Evolutionary conservation across 1,140 invertebrate species (phyloP), one percentile per base, ranked within the genome.

Genomic region (Bombus balteatus): DNA sequence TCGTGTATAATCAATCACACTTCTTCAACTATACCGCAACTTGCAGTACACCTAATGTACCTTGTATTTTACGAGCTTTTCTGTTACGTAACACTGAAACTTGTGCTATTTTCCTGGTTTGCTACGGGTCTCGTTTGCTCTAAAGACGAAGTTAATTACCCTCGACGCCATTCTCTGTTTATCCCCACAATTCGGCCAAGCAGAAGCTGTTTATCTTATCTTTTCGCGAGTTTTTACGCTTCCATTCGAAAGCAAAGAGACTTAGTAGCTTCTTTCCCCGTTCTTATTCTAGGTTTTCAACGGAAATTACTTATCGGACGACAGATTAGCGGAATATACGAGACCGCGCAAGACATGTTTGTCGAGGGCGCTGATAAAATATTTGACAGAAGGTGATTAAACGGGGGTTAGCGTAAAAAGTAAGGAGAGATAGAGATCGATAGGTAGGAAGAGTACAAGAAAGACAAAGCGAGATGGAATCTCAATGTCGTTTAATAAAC

Each of bases 401-500:
- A 77, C 9, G 37, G 3, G 59, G 28, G 28, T 34, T 15, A 66
- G 6, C 5, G 5, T n/a, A 4, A 37, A 15, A 12, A 18, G 25
- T 5, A 39, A 32, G 13, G 47, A 70, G 34, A 53, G 25, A 47
- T 28, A 28, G 28, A n/a, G 32, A 53, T 86, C 25, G 77, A 57
- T 10, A 53, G 18, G 6, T 53, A 53, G 37, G 22, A 22, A n/a
- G 12, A 43, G 18, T 15, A 53, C 15, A n/a, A 70, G 37, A 62
- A 57, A 68, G 34, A 62, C 18, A 71, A 53, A 78, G 39, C 22
- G 5, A 68, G 66, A 39, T 62, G 47, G 70, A 78, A 62, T 79
- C 34, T 62, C 68, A 47, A 81, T 82, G 82, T 80, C 83, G 71
- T 76, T 66, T 66, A 32, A 28, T n/a, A 43, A 80, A 78, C 78